Percentiles rank a stretch among this genome's conserved stretches.
These are phyloP conservation scores for Chromobotia macracanthus DNA, from an alignment of 2,797 vertebrate genomes.

Conservation along the genomic window DNA sequence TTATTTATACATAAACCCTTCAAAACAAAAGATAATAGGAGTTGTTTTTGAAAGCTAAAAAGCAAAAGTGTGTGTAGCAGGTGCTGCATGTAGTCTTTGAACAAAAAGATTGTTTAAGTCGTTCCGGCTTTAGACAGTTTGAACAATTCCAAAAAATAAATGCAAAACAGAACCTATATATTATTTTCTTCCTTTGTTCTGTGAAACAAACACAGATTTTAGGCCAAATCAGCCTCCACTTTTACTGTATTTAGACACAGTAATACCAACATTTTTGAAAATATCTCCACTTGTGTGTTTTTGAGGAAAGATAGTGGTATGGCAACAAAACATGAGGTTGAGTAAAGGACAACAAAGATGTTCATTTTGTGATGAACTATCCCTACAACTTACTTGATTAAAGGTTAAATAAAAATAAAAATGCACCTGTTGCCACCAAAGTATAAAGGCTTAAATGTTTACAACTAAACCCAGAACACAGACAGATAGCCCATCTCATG, in stretches of 20 bases:
- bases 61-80: neutral
- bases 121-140: constrained; percentile 3
- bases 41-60: neutral
- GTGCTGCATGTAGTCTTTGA: constrained; percentile 1
- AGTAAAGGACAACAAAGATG: neutral
- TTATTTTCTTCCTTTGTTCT: neutral
- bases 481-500: constrained; percentile 19
- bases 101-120: neutral
- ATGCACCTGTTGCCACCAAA: constrained; percentile 11
- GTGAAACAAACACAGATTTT: neutral
- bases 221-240: neutral
- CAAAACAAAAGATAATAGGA: neutral
- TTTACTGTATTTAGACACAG: neutral
- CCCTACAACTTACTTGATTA: neutral
- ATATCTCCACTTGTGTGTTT: neutral
- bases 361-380: neutral
- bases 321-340: neutral
- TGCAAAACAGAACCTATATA: neutral
- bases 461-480: neutral
- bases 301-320: neutral
- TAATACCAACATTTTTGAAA: neutral
- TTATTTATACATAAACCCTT: neutral
- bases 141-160: constrained; percentile 16
- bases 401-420: neutral
- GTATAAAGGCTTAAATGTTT: neutral